Conservation (phyloP, 2,113 vertebrate species). For the Urocynchramus pylzowi region DNA sequence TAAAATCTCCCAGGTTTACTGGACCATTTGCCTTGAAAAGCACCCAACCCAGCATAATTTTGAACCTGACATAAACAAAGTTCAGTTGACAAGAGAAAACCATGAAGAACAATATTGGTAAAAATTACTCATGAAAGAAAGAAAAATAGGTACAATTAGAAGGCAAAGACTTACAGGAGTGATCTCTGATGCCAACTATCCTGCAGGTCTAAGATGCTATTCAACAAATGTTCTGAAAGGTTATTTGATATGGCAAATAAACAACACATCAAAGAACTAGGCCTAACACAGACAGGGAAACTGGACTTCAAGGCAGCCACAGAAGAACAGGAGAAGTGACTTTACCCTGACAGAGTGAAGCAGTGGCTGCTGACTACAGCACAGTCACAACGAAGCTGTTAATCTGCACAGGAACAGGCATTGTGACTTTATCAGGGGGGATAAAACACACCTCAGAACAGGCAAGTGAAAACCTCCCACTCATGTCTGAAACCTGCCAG, state of each 20-base stretch:
- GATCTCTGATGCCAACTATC: not conserved
- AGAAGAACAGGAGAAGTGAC: not conserved
- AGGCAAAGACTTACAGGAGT: not conserved
- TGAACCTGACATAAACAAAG: not conserved
- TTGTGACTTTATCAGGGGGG: accelerated
- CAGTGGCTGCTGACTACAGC: not conserved
- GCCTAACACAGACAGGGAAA: not conserved
- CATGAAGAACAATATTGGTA: not conserved
- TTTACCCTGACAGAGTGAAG: not conserved
- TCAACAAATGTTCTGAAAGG: not conserved
- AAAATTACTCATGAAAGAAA: not conserved
- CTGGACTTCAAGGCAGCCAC: not conserved
- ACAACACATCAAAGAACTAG: not conserved
- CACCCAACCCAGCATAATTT: not conserved
- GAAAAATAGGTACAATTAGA: not conserved
- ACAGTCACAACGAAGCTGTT: not conserved
- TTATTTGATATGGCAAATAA: not conserved
- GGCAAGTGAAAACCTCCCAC: not conserved
- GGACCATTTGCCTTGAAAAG: not conserved
- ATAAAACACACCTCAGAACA: not conserved
- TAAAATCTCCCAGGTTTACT: not conserved
- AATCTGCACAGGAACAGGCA: not conserved
- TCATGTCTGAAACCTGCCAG: not conserved
- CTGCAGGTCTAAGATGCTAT: not conserved
- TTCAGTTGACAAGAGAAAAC: not conserved